Base-by-base conservation (phyloP, 2,113 vertebrate genomes). In the Dromiciops gliroides region DNA sequence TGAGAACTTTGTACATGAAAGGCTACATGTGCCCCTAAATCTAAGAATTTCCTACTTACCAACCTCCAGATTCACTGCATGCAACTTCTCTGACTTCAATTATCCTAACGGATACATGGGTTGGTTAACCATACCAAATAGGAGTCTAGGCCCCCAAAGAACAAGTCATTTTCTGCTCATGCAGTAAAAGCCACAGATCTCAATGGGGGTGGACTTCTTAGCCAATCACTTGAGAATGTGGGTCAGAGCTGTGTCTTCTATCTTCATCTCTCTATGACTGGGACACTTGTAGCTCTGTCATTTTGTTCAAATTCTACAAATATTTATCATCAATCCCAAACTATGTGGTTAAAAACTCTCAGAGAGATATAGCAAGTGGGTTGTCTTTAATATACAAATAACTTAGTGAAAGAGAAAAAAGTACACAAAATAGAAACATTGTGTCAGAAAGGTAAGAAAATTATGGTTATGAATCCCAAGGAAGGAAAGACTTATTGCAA, bases 1-100 rank as follows among this genome's bases (percentile, higher is more conserved):
- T 99, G 98, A 98, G 98, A 98, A 98, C 98, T 98, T 98, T 98
- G 98, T 98, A 99, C 98, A 98, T 99, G 98, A 99, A 98, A 99
- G 98, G 97, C 98, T 98, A 96, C 96, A 97, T 91, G 97, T 98
- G 98, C 97, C 98, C 98, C 98, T 93, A 98, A 98, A 98, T 98
- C 98, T 98, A 97, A 98, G 97, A 98, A 98, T 98, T 98, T 98
- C 92, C 96, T 98, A 97, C 97, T 98, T 98, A 97, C 98, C 97
- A 98, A 98, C 97, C 97, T 98, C 97, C 91, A 96, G 97, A 98
- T 98, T 98, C 97, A 93, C 97, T 98, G 94, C 97, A 97, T 98
- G 95, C 97, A 98, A 98, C 97, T 98, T 98, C 97, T 94, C 97
- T 97, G 97, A 97, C 98, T 97, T 97, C 97, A 98, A 96, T 98